phyloP scores from a whole-genome alignment of 2,888 invertebrate genomes.

The Erynnis tages region DNA sequence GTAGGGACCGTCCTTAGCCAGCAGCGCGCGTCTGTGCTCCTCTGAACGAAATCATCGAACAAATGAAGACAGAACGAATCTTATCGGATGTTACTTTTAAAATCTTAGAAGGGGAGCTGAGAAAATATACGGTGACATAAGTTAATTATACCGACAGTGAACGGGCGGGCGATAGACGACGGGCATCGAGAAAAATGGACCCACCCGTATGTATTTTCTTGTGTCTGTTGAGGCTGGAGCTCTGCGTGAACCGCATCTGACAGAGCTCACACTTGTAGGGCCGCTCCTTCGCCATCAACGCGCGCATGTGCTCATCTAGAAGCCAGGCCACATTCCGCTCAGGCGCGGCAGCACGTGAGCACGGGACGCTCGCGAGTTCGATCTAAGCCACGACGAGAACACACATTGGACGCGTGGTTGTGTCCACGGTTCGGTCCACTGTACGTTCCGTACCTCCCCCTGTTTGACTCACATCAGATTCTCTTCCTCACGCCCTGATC shows the following conservation, averaged over 20 bases:
- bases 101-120: constrained; percentile 36
- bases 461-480: constrained; percentile 71
- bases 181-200: constrained; percentile 58
- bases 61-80: constrained; percentile 42
- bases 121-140: constrained; percentile 35
- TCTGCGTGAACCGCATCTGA: constrained; percentile 86
- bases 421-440: constrained; percentile 44
- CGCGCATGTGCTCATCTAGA: constrained; percentile 81
- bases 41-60: constrained; percentile 70
- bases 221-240: constrained; percentile 87
- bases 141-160: background rate
- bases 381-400: constrained; percentile 45
- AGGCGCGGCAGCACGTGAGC: too few relatives aligned
- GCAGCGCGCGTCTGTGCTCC: constrained; percentile 74
- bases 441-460: constrained; percentile 69
- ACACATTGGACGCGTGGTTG: constrained; percentile 46
- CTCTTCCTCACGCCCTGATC: constrained; percentile 77
- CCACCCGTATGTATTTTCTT: constrained; percentile 86
- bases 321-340: constrained; percentile 64
- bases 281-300: constrained; percentile 79
- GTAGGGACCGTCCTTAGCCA: constrained; percentile 80
- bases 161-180: constrained; percentile 38
- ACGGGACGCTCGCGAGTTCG: constrained; percentile 38
- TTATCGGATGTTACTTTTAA: constrained; percentile 23
- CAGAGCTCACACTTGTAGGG: constrained; percentile 86